phyloP scores from a whole-genome alignment of 2,113 vertebrate genomes.

The Conger conger region DNA sequence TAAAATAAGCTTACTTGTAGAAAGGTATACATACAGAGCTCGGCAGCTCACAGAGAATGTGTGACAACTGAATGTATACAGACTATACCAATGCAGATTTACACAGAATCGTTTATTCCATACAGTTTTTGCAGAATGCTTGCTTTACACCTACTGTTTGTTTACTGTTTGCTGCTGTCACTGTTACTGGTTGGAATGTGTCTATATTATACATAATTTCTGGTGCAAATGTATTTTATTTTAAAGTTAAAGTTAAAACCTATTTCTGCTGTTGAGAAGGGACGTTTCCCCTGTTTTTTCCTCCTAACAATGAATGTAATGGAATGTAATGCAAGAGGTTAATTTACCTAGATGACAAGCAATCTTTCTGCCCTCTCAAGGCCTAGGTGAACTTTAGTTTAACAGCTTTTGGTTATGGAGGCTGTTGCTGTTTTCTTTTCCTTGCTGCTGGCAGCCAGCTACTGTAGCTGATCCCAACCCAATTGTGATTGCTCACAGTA shows the following conservation, averaged over 20 bases:
- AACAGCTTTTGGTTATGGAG: no score
- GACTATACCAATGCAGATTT: background rate
- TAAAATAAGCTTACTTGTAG: background rate
- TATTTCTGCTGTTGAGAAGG: no score
- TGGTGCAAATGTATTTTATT: background rate
- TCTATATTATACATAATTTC: background rate
- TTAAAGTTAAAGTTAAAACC: background rate
- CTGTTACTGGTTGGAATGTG: background rate
- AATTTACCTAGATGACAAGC: no score
- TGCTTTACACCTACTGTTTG: background rate
- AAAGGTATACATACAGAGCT: background rate
- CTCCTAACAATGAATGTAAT: no score
- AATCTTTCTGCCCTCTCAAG: no score
- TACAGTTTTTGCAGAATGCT: background rate
- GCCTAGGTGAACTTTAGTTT: no score
- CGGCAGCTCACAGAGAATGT: conserved; percentile 1
- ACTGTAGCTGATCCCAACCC: no score
- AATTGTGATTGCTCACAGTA: no score
- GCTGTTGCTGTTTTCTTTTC: no score
- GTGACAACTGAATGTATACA: background rate
- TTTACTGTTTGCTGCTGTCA: background rate
- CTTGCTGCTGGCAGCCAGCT: no score
- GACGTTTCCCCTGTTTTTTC: no score
- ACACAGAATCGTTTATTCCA: background rate
- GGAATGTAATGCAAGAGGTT: no score